These are phyloP conservation scores for Aradus depressus DNA, from an alignment of 2,888 invertebrate species.

Conservation along the genomic window DNA sequence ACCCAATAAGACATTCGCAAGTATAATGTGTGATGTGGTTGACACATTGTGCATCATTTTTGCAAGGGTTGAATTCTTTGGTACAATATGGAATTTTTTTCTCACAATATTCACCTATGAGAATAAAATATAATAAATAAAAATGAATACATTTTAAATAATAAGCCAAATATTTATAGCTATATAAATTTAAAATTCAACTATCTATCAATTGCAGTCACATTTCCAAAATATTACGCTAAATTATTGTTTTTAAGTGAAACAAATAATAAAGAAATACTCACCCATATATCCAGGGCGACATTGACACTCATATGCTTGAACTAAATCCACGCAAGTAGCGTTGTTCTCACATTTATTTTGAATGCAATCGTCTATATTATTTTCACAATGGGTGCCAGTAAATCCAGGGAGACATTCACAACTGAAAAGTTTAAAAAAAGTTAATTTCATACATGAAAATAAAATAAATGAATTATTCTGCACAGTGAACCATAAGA, in stretches of 20 bases:
- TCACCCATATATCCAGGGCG: conserved; percentile 74
- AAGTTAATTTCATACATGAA: too few species aligned
- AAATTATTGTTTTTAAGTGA: too few species aligned
- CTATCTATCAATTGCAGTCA: too few species aligned
- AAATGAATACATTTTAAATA: not conserved
- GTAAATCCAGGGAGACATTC: conserved; percentile 84
- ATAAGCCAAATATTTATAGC: not conserved
- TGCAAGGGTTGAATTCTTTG: conserved; percentile 85
- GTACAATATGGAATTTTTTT: conserved; percentile 89
- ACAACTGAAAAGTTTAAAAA: conserved; percentile 71
- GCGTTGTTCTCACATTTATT: conserved; percentile 91
- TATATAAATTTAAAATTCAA: too few species aligned
- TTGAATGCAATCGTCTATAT: conserved; percentile 86
- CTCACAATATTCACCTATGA: conserved; percentile 75
- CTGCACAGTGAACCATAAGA: too few species aligned
- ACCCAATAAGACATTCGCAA: conserved; percentile 76
- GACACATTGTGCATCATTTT: conserved; percentile 80
- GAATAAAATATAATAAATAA: conserved; percentile 14
- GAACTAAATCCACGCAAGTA: conserved; percentile 81
- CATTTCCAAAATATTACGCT: too few species aligned
- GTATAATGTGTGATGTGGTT: conserved; percentile 79
- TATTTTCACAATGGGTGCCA: conserved; percentile 87
- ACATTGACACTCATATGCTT: conserved; percentile 83
- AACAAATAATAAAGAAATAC: too few species aligned
- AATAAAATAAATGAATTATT: too few species aligned